Conservation (phyloP, 64 coral and sea anemone species). For the Montipora foliosa region DNA sequence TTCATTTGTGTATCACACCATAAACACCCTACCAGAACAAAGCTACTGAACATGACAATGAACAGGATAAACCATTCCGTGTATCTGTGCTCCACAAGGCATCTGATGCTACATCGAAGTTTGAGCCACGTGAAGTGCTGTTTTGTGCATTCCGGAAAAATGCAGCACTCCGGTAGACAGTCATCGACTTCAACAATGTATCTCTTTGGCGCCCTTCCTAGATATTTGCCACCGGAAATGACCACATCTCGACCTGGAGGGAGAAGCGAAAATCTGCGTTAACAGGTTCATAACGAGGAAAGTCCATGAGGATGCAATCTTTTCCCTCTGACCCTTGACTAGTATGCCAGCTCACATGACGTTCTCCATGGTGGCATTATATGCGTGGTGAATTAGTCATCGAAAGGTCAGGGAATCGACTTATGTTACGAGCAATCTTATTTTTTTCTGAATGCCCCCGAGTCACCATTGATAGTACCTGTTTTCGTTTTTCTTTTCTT, state of each 20-base stretch:
- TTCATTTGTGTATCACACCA: no score
- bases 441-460: no score
- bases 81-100: constrained; percentile 85
- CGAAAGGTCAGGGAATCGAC: no score
- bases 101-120: constrained; percentile 78
- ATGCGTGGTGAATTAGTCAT: no score
- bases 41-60: constrained; percentile 86
- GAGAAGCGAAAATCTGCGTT: neutral
- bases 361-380: no score
- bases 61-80: constrained; percentile 93
- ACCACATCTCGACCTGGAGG: neutral
- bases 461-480: no score
- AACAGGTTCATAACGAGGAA: neutral
- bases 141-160: neutral
- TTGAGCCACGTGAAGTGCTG: constrained; percentile 70
- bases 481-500: no score
- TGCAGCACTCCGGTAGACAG: constrained; percentile 83
- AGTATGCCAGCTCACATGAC: no score
- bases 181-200: constrained; percentile 85
- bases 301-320: no score
- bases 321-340: no score
- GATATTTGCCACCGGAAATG: neutral
- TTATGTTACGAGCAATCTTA: no score
- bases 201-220: neutral
- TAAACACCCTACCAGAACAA: constrained; percentile 75